phyloP scores from a whole-genome alignment of 2,888 invertebrate genomes.

The Pseudeuparius sepicola region DNA sequence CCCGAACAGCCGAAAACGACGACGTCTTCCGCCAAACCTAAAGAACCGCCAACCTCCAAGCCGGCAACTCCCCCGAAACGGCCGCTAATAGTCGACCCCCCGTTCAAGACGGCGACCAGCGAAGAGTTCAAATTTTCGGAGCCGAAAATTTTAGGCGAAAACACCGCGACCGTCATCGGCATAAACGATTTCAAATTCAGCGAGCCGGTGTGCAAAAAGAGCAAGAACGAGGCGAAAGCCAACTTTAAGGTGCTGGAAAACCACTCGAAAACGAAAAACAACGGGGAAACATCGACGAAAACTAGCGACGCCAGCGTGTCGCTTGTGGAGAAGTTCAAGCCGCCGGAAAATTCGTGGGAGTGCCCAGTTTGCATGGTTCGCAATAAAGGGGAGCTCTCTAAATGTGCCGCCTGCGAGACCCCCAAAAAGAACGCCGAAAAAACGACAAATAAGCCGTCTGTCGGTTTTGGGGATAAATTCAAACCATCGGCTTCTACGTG shows the following conservation, averaged over 20 bases:
- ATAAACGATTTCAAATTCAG: constrained; percentile 49
- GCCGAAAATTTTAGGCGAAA: constrained; percentile 41
- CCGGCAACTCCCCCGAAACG: background rate
- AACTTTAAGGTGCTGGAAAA: constrained; percentile 27
- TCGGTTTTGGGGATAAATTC: background rate
- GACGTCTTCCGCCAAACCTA: constrained; percentile 3
- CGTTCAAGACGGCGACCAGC: background rate
- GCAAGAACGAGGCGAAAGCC: no score
- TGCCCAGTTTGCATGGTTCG: constrained; percentile 51
- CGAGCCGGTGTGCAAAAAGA: constrained; percentile 40
- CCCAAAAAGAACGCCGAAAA: constrained; percentile 30
- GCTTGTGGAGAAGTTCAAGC: constrained; percentile 26
- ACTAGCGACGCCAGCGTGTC: constrained; percentile 29
- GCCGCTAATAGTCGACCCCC: background rate
- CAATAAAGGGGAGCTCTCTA: constrained; percentile 39
- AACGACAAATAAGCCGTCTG: constrained; percentile 2
- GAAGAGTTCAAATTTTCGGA: constrained; percentile 40
- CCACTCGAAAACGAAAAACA: constrained; percentile 12
- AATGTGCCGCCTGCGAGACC: constrained; percentile 47
- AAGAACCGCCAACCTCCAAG: constrained; percentile 7
- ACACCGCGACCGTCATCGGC: constrained; percentile 39
- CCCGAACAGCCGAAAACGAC: constrained; percentile 1
- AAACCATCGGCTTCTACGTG: constrained; percentile 1
- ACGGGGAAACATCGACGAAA: constrained; percentile 33
- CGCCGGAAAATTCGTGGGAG: constrained; percentile 44